Evolutionary conservation across 2,888 invertebrate genomes (phyloP), one percentile per base, ranked within the genome.

Genomic region (Ormyrus nitidulus): DNA sequence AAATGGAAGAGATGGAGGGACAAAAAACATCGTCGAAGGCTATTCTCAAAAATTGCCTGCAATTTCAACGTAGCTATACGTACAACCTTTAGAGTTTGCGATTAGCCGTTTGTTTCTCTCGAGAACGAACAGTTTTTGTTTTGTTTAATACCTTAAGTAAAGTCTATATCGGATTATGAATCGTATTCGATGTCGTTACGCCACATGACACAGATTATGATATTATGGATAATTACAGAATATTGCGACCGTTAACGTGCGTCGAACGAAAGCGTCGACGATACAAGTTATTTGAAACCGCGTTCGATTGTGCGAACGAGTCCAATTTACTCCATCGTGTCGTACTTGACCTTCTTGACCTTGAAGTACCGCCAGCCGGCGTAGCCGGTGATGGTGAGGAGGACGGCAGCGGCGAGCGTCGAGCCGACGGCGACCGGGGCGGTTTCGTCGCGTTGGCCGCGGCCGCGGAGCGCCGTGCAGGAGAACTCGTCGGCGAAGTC

Each of bases 271-370:
- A 34, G 34, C 34, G 34, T 4, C 34, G 34, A 34, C 34, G 34
- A 34, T 34, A 34, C 4, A 34, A 34, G 34, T 34, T 4, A 1
- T 4, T 34, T 2, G 34, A 34, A 34, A 34, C 34, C 34, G 34
- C 34, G 34, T 4, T 3, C 4, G 34, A 2, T 34, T 34, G 34
- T 0, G 0, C 34, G 34, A 48, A 62, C 1, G 4, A 46, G 1
- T 11, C 9, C 0, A 8, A 51, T 13, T 53, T 94, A 96, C 91
- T 97, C 96, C 97, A 97, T 97, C 10, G 96, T 96, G 88, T 96
- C 96, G 88, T 97, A 97, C 87, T 97, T 96, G 2, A 97, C 96
- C 90, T 97, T 97, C 92, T 97, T 97, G 68, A 97, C 94, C 90
- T 96, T 96, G 89, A 96, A 93, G 88, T 97, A 96, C 86, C 97